Evolutionary conservation across 2,888 invertebrate species (phyloP), one percentile per base, ranked within the genome.

Genomic region (Pseudococcus longispinus): DNA sequence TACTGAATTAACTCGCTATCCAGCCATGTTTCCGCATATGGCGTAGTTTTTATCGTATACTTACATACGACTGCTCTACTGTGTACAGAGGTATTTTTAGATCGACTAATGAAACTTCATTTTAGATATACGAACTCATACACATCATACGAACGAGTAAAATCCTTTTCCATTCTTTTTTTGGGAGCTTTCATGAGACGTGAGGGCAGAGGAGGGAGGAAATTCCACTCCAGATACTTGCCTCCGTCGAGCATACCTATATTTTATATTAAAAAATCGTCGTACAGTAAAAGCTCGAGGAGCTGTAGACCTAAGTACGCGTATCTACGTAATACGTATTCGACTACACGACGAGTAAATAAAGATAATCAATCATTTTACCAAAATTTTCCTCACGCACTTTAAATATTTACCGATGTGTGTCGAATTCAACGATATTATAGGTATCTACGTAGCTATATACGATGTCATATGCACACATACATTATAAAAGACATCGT

Each of bases 321-420:
- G 44, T 46, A 46, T 37, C 46, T 46, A 11, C 51, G n/a, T 51
- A 46, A 46, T 46, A 60, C 60, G 60, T 60, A 60, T n/a, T 20
- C 0, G 0, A 9, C 37, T 23, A 9, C 20, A 65, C 26, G 65
- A 26, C 15, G 26, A 23, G 65, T 26, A 51, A 65, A 65, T 65
- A 65, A 65, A 65, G 65, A 65, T 65, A 65, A 65, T 65, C 65
- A 65, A 65, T 65, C 65, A 65, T 65, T 65, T 65, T 26, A 65
- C 65, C 23, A 26, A 65, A 65, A 65, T 65, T 65, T 65, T 65
- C 65, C 65, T 20, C 26, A 26, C 65, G 65, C 15, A 23, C 23
- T 65, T 65, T 26, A 65, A 65, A 65, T 65, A 65, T 65, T 65
- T 65, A 65, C 65, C 65, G 65, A 65, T 65, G 65, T 65, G 65